Conservation (phyloP, 2,797 vertebrate genomes). For the Lepidocolaptes lacrymiger region DNA sequence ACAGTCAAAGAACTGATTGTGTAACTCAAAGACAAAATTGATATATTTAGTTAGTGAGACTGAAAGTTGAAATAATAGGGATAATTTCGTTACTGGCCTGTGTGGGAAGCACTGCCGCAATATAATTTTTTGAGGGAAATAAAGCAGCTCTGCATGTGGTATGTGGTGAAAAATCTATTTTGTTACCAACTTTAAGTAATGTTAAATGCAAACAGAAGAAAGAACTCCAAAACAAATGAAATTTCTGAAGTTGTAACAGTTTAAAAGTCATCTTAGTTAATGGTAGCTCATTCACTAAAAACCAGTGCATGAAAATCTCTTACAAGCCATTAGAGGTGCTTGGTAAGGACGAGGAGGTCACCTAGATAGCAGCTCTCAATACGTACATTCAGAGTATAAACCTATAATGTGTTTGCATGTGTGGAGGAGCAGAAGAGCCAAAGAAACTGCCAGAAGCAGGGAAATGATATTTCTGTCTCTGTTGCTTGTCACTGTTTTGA, state of each 20-base stretch:
- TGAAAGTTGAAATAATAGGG: not conserved
- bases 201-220: not conserved
- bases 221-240: not conserved
- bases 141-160: not conserved
- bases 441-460: not conserved
- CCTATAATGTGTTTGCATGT: not conserved
- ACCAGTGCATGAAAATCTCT: fast-evolving
- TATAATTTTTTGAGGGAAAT: not conserved
- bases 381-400: not conserved
- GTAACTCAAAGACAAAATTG: not conserved
- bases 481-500: not conserved
- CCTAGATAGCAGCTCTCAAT: not conserved
- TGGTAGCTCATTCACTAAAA: not conserved
- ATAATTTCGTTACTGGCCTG: not conserved
- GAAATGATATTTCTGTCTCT: not conserved
- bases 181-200: not conserved
- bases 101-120: not conserved
- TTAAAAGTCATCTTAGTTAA: not conserved
- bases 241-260: not conserved
- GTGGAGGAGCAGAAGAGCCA: fast-evolving
- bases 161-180: not conserved
- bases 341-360: not conserved
- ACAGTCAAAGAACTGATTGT: not conserved
- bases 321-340: not conserved
- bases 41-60: not conserved